Conservation (phyloP, 2,888 invertebrate genomes). For the Pseudococcus jackbeardsleyi region DNA sequence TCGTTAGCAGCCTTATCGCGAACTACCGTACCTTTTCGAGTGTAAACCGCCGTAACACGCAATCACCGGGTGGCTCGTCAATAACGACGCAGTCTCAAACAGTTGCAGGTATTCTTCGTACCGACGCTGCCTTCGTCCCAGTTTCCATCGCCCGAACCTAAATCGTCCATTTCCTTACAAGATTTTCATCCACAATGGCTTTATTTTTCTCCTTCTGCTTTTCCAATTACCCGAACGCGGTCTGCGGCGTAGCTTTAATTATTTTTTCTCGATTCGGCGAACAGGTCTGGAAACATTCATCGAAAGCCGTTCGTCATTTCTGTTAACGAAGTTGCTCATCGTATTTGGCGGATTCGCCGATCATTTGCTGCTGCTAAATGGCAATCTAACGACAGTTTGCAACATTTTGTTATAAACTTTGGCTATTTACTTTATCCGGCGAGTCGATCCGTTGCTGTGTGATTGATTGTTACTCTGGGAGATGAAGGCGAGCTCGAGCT, state of each 20-base stretch:
- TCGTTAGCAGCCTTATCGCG: conserved; percentile 39
- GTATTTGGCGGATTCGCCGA: background rate
- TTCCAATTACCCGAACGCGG: background rate
- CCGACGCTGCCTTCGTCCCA: background rate
- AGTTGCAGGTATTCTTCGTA: background rate
- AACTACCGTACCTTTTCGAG: background rate
- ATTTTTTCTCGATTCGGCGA: background rate
- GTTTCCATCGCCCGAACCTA: background rate
- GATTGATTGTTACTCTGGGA: conserved; percentile 2
- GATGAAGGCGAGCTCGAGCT: background rate
- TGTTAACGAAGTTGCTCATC: background rate
- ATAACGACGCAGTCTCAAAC: conserved; percentile 50
- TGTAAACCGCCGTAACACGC: background rate
- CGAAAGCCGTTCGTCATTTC: background rate
- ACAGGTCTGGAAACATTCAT: background rate
- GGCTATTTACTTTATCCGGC: background rate
- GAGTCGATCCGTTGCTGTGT: background rate
- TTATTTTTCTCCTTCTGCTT: background rate
- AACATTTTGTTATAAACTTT: conserved; percentile 17
- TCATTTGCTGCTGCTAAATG: background rate
- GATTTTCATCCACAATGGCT: background rate
- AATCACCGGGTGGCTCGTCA: conserved; percentile 51
- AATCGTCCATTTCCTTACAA: background rate
- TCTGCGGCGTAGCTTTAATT: background rate
- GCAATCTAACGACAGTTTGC: conserved; percentile 4